These are phyloP conservation scores for Teleopsis dalmanni DNA, from an alignment of 1,140 invertebrate genomes.

Conservation along the genomic window DNA sequence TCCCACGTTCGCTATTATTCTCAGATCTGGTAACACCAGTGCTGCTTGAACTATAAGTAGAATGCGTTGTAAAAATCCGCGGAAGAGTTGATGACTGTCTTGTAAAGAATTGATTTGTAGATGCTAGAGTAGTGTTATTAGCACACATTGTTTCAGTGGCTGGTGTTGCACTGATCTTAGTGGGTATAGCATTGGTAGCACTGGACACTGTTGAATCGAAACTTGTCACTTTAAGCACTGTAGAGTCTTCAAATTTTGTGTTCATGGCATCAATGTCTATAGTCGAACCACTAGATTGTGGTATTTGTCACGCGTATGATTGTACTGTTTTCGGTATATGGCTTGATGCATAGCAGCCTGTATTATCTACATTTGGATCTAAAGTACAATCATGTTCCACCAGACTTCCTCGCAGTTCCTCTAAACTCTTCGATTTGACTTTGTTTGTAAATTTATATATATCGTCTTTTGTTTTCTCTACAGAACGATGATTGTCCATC, in stretches of 20 bases:
- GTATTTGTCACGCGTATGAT: slow-evolving; percentile 39
- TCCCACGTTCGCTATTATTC: slow-evolving; percentile 18
- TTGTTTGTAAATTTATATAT: slow-evolving; percentile 87
- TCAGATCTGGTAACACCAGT: slow-evolving; percentile 10
- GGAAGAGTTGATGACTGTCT: slow-evolving; percentile 35
- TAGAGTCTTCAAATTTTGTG: slow-evolving; percentile 4
- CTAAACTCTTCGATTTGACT: slow-evolving; percentile 79
- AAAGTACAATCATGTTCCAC: slow-evolving; percentile 58
- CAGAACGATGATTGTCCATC: slow-evolving; percentile 81
- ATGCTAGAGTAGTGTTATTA: slow-evolving; percentile 16
- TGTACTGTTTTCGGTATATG: slow-evolving; percentile 40
- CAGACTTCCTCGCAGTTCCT: slow-evolving; percentile 71
- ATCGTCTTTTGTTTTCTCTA: slow-evolving; percentile 83
- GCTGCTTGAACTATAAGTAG: slow-evolving; percentile 15
- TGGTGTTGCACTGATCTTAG: background rate
- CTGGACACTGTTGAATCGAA: background rate
- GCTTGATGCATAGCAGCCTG: slow-evolving; percentile 18
- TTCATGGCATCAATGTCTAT: slow-evolving; percentile 5
- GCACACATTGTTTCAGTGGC: background rate
- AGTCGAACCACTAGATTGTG: background rate
- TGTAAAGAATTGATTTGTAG: no score
- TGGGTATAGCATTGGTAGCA: no score
- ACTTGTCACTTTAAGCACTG: background rate
- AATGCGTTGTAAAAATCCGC: slow-evolving; percentile 29
- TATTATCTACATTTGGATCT: background rate